Conservation (phyloP, 1,140 invertebrate genomes). For the Pseudomyrmex sp. region DNA sequence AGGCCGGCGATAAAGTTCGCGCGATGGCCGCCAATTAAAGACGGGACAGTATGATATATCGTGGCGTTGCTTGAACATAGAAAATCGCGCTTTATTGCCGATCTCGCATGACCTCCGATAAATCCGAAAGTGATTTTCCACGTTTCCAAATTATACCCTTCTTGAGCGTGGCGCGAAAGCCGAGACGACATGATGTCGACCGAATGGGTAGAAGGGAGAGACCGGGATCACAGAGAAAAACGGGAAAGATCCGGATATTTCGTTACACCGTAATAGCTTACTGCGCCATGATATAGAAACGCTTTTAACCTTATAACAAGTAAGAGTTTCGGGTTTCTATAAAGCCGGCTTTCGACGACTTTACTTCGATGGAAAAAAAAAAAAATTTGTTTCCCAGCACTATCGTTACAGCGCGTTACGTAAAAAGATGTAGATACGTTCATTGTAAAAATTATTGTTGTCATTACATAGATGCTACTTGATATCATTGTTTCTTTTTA, state of each 20-base stretch:
- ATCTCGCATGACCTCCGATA: constrained; percentile 29
- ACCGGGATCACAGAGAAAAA: constrained; percentile 30
- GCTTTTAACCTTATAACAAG: constrained; percentile 29
- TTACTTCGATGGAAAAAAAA: neutral
- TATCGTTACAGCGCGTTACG: neutral
- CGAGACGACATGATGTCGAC: constrained; percentile 12
- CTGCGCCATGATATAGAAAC: constrained; percentile 11
- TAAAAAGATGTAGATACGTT: too few species aligned
- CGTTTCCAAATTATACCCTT: constrained; percentile 55
- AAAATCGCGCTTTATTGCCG: constrained; percentile 47
- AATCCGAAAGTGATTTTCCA: constrained; percentile 59
- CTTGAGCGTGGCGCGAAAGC: constrained; percentile 21
- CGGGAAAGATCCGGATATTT: constrained; percentile 30
- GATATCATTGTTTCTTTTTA: too few species aligned
- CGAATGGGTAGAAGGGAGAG: neutral
- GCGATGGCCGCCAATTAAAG: constrained; percentile 41
- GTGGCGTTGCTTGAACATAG: constrained; percentile 9
- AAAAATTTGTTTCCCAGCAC: too few species aligned
- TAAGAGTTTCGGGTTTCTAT: constrained; percentile 5
- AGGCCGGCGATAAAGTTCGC: constrained; percentile 48
- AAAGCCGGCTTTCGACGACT: neutral
- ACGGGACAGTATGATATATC: constrained; percentile 2
- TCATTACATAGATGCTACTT: too few species aligned
- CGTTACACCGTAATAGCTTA: constrained; percentile 49
- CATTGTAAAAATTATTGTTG: neutral